Evolutionary conservation across 2,113 vertebrate genomes (phyloP), one percentile per base, ranked within the genome.

Genomic region (Rhegmatorhina hoffmannsi): DNA sequence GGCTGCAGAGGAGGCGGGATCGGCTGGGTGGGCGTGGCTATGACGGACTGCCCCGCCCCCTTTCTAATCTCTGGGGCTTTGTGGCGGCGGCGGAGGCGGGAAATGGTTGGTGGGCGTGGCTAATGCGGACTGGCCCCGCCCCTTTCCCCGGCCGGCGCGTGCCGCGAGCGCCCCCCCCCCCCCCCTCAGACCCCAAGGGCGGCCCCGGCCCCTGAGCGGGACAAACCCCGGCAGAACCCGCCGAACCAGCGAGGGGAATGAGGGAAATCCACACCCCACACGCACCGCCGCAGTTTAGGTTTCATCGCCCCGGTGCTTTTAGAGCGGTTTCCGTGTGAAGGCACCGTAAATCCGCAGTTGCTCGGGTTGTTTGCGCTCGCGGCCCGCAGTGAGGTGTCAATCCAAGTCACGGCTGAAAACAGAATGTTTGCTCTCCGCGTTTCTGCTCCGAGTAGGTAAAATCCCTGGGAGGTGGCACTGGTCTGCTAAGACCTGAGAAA

Each of bases 291-390:
- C 11, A 24, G 21, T 10, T 13, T 13, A 33, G 53, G 18, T 14
- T 49, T 44, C 49, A 3, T 10, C 59, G 10, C 19, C 11, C 4
- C 2, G 5, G 7, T 9, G 2, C 19, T 40, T 7, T 10, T 58
- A 3, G 66, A 34, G 44, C 3, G 26, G 9, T 9, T 33, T 46
- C 59, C 29, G 0, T 2, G 23, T 9, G 25, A 40, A 40, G 23
- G 11, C 6, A 1, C 50, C 3, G 31, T 3, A 2, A 3, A 2
- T 21, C 19, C 44, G 14, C 17, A 1, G 40, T 19, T 8, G 47
- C 53, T 60, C 31, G 9, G 52, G 16, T 59, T 24, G 21, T 34
- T 59, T 59, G 14, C 15, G 5, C 13, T 59, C 21, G n/a, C 58
- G 15, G 7, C n/a, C 15, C n/a, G 7, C 20, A 5, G n/a, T 59